Evolutionary conservation across 2,888 invertebrate species (phyloP), one percentile per base, ranked within the genome.

Genomic region (Busseola fusca): DNA sequence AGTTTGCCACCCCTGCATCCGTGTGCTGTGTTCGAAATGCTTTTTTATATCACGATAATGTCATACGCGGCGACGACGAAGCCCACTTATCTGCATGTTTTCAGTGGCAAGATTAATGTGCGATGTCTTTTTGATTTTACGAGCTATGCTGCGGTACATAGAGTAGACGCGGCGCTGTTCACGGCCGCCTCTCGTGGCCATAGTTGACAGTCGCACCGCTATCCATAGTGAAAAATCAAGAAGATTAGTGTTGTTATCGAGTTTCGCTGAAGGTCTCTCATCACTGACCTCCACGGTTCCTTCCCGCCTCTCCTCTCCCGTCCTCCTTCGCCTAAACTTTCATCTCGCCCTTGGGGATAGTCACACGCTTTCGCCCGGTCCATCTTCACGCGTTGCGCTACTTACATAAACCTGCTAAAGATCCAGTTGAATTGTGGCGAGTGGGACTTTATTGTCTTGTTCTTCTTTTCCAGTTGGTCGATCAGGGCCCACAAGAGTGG

Each of bases 401-500:
- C 93, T 95, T 92, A 94, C 94, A 93, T 92, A 91, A 90, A 88
- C 86, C 89, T 91, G 93, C 92, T 93, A 91, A 90, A 90, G 89
- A 87, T 87, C 87, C 87, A 87, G 88, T 89, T 87, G 85, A 87
- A 85, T 89, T 93, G 91, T 93, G 94, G 93, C 94, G 93, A 94
- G 92, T 92, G 94, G 94, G 95, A 94, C 94, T 95, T 92, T 93
- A 95, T 85, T 94, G 94, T 94, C 95, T 92, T 95, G 94, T 95
- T 95, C 94, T 95, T 95, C 95, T 95, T 95, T 95, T 95, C 93
- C 95, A 95, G 95, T 93, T 95, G 95, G 95, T 95, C 94, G 95
- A 95, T 95, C 95, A 95, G 95, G 95, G 95, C 92, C 94, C 94
- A 93, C 95, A 95, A 95, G 95, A 95, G 94, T 95, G 95, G 95